phyloP scores from a whole-genome alignment of 2,113 vertebrate genomes.

The Mobula hypostoma region DNA sequence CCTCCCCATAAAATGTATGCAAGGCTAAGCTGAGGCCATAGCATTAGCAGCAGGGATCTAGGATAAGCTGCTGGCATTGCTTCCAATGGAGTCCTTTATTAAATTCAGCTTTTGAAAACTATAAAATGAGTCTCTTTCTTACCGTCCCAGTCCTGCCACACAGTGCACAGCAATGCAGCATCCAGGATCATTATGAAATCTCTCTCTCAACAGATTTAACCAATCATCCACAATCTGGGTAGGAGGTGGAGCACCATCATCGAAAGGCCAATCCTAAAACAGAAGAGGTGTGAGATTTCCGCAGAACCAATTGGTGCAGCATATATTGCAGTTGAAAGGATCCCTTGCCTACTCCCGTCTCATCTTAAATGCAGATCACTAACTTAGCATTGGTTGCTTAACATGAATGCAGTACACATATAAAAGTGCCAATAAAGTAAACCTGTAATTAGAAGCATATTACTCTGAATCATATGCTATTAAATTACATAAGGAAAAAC shows the following conservation, averaged over 20 bases:
- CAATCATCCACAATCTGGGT: constrained; percentile 93
- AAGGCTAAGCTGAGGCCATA: not conserved
- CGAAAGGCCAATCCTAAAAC: constrained; percentile 90
- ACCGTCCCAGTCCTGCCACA: constrained; percentile 90
- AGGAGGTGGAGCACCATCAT: constrained; percentile 90
- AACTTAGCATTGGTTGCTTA: not conserved
- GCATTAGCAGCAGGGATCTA: not conserved
- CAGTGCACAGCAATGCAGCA: constrained; percentile 96
- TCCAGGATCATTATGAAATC: constrained; percentile 88
- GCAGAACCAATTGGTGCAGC: not conserved
- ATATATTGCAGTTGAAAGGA: not conserved
- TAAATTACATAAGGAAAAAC: not conserved
- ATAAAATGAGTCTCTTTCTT: constrained; percentile 37
- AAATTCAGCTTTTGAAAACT: not conserved
- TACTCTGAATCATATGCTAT: not conserved
- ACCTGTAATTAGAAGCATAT: not conserved
- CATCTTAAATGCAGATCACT: not conserved
- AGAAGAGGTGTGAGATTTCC: not conserved
- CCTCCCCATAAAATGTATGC: not conserved
- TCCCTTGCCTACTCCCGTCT: not conserved
- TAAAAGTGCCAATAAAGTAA: not conserved
- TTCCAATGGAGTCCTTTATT: not conserved
- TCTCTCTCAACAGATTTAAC: constrained; percentile 88
- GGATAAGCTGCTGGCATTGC: too few relatives aligned
- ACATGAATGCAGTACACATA: not conserved